Evolutionary conservation across 2,888 invertebrate genomes (phyloP), one percentile per base, ranked within the genome.

Genomic region (Leptinotarsa haldemani): DNA sequence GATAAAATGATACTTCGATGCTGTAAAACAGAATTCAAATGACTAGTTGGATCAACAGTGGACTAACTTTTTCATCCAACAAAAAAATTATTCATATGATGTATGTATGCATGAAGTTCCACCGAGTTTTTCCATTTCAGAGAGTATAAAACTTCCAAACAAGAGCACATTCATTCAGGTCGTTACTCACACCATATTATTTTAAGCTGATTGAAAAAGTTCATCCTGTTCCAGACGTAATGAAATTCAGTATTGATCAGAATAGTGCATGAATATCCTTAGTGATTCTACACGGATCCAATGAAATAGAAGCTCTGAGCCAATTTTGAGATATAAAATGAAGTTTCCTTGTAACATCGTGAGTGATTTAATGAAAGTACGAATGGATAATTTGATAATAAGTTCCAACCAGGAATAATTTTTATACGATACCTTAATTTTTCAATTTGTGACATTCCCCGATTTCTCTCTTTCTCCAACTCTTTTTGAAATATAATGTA

Each of bases 231-330:
- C 18, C 22, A 13, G 18, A 67, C 67, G 5, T 53, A 53, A 67
- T 67, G 30, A 30, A 53, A 67, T 53, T 53, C 67, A 20, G 16
- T n/a, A 53, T 61, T 40, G 61, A 61, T 58, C 25, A 22, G 58
- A 20, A 58, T 22, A 22, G 4, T 40, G 40, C 58, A 58, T 22
- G 25, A 22, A 15, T 58, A 20, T 13, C 12, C 20, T 56, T 13
- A 15, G 58, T 13, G 25, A 58, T 25, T 58, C 5, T 13, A 58
- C 15, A 12, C 16, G 15, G 58, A 58, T 15, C 12, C 20, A 58
- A 1, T 15, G 25, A 22, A 5, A 15, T 25, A 13, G 25, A 22
- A 58, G 13, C 22, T 20, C 15, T 15, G 4, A 13, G 56, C 25
- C 56, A 58, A 58, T 20, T 25, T 20, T 25, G 58, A 58, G 13